A percentile compares a stretch with the other conserved stretches of the same genome.
Evolutionary conservation across 2,888 invertebrate species (phyloP).

Genomic region (Bursaphelenchus okinawaensis): DNA sequence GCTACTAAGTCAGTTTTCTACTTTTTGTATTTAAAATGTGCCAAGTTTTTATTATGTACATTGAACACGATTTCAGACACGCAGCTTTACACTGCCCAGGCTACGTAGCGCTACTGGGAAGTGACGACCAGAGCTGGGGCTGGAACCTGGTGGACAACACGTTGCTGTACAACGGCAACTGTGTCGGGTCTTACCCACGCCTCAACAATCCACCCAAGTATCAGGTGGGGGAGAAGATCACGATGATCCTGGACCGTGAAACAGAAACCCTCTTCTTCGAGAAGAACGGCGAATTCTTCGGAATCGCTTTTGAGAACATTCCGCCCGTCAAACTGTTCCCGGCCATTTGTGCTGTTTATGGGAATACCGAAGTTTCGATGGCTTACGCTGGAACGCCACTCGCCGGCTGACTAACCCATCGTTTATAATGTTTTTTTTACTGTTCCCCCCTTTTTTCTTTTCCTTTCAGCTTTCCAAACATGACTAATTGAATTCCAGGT

Average conservation of each 20-base stretch:
- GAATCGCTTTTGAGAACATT: constrained; percentile 82
- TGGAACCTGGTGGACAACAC: constrained; percentile 98
- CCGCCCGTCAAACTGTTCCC: constrained; percentile 88
- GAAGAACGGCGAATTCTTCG: constrained; percentile 86
- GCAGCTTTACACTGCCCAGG: constrained; percentile 87
- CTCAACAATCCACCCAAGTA: constrained; percentile 68
- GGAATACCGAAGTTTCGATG: constrained; percentile 98
- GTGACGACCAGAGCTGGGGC: constrained; percentile 96
- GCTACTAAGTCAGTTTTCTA: constrained; percentile 68
- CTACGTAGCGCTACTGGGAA: constrained; percentile 86
- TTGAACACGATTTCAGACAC: constrained; percentile 63
- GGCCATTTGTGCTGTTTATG: constrained; percentile 94
- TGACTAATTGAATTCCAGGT: background rate
- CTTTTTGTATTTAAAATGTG: background rate
- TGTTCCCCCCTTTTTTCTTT: background rate
- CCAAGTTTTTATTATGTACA: background rate
- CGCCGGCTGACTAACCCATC: constrained; percentile 59
- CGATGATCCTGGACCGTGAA: constrained; percentile 95
- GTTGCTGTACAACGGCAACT: constrained; percentile 85
- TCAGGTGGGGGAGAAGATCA: constrained; percentile 90
- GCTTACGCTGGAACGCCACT: constrained; percentile 92
- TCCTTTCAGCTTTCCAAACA: background rate
- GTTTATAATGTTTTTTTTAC: background rate
- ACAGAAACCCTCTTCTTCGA: constrained; percentile 89
- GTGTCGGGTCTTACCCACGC: constrained; percentile 62